Percentiles rank a stretch among this genome's conserved stretches.
Evolutionary conservation across 1,140 invertebrate species (phyloP).

Genomic region (Aporrectodea caliginosa): DNA sequence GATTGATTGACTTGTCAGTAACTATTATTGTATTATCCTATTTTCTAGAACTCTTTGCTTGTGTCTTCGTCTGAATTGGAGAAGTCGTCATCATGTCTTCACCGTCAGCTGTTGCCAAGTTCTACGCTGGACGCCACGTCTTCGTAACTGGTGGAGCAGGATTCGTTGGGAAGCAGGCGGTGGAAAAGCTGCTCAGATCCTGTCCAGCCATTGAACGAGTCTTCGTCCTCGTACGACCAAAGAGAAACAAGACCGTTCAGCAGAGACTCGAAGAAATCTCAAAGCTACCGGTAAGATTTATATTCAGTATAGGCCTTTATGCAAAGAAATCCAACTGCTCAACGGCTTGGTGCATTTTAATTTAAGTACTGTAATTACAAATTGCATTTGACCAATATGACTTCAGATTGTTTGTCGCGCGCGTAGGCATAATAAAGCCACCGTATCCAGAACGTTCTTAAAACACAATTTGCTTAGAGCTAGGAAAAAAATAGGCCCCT

Average conservation of each 20-base stretch:
- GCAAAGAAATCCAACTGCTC: background rate
- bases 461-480: too few species aligned
- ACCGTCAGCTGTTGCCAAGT: constrained; percentile 42
- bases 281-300: background rate
- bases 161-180: constrained; percentile 71
- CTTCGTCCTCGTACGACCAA: constrained; percentile 67
- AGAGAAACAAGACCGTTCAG: background rate
- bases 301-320: background rate
- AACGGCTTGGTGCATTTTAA: background rate
- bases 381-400: background rate
- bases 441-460: too few species aligned
- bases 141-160: constrained; percentile 66
- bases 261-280: background rate
- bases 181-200: constrained; percentile 74
- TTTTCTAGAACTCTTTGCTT: too few species aligned
- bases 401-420: too few species aligned
- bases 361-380: background rate
- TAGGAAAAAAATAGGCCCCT: too few species aligned
- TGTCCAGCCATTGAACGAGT: constrained; percentile 67
- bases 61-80: background rate
- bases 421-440: background rate
- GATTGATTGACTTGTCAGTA: too few species aligned
- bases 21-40: too few species aligned
- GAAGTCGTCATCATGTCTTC: background rate
- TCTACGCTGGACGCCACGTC: constrained; percentile 62